A percentile compares a stretch with the other conserved stretches of the same genome.
Conservation (phyloP, 2,113 vertebrate species). For the Osmerus mordax region DNA sequence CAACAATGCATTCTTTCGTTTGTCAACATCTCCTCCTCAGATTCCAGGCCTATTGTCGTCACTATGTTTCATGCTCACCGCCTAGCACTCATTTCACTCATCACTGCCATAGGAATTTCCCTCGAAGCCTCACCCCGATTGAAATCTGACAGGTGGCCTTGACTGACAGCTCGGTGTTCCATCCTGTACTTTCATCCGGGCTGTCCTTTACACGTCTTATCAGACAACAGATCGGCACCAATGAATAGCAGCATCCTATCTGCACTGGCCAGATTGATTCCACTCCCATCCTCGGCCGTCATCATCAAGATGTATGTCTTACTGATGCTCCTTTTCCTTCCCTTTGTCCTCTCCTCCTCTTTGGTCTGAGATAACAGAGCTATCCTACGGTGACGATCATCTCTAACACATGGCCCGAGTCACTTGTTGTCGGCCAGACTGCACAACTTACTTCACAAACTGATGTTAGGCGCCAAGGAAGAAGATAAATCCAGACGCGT, state of each 20-base stretch:
- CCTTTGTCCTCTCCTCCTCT: too few relatives aligned
- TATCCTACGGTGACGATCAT: too few relatives aligned
- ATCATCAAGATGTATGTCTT: too few relatives aligned
- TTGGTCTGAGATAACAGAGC: too few relatives aligned
- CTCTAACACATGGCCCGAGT: too few relatives aligned
- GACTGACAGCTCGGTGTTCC: slow-evolving; percentile 6
- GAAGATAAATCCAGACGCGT: too few relatives aligned
- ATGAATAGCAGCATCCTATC: background rate
- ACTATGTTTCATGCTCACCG: background rate
- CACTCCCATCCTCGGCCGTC: too few relatives aligned
- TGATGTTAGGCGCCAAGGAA: too few relatives aligned
- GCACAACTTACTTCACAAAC: too few relatives aligned
- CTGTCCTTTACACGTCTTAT: background rate
- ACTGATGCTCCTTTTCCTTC: too few relatives aligned
- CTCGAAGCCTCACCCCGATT: slow-evolving; percentile 26
- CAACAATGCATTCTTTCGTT: background rate
- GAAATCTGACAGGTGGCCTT: slow-evolving; percentile 15
- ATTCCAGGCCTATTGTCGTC: slow-evolving; percentile 7
- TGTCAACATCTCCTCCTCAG: background rate
- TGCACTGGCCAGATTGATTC: too few relatives aligned
- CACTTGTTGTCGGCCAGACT: too few relatives aligned
- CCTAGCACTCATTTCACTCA: background rate
- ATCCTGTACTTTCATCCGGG: slow-evolving; percentile 7
- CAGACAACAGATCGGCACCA: background rate
- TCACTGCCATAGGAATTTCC: slow-evolving; percentile 24